These are phyloP conservation scores for Pristionchus maxplancki DNA, from an alignment of 2,888 invertebrate species.

Conservation along the genomic window DNA sequence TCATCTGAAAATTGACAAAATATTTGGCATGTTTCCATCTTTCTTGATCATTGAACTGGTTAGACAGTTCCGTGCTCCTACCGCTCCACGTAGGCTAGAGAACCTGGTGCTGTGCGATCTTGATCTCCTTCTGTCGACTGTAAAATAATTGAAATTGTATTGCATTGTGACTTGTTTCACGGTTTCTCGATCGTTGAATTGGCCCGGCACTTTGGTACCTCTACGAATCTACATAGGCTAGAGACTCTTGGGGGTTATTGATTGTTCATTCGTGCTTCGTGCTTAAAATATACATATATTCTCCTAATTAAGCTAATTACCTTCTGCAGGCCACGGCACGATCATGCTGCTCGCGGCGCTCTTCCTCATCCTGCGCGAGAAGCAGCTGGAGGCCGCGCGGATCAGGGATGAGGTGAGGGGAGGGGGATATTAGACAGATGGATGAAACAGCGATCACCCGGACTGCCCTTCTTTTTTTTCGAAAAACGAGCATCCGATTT, in stretches of 20 bases:
- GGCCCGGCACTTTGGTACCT: too few species aligned
- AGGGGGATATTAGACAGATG: not conserved
- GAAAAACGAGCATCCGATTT: too few species aligned
- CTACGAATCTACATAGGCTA: too few species aligned
- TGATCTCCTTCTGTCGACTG: not conserved
- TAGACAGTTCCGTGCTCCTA: not conserved
- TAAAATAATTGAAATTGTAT: too few species aligned
- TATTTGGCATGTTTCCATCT: too few species aligned
- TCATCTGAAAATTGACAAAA: too few species aligned
- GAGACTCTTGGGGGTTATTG: too few species aligned
- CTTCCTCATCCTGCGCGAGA: conserved; percentile 96
- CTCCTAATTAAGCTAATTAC: not conserved
- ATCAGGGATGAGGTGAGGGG: conserved; percentile 74
- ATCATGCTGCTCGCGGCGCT: conserved; percentile 92
- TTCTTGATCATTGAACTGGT: too few species aligned
- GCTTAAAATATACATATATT: not conserved
- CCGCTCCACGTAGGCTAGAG: not conserved
- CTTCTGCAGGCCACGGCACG: conserved; percentile 82
- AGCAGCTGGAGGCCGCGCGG: conserved; percentile 83
- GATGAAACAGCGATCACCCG: not conserved
- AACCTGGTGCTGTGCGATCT: not conserved
- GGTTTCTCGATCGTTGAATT: not conserved
- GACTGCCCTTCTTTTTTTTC: too few species aligned
- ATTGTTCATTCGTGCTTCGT: too few species aligned
- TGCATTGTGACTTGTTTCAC: not conserved